phyloP scores from a whole-genome alignment of 1,140 invertebrate species.

The Carcinoscorpius rotundicauda region DNA sequence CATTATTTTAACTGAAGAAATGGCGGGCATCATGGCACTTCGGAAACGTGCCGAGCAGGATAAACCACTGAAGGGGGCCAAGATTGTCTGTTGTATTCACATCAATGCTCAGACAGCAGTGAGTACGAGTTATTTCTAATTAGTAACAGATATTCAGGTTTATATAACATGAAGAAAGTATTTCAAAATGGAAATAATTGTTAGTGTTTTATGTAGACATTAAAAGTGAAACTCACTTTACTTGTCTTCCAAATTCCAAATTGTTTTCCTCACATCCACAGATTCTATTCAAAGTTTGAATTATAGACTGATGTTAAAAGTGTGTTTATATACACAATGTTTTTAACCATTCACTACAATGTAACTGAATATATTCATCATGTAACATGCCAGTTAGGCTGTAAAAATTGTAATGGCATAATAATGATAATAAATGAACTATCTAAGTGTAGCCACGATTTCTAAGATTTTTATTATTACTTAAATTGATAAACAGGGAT shows the following conservation, averaged over 20 bases:
- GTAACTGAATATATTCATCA: too few relatives aligned
- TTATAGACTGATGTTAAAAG: slow-evolving; percentile 43
- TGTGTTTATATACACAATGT: too few relatives aligned
- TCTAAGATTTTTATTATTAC: too few relatives aligned
- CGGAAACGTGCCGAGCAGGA: slow-evolving; percentile 79
- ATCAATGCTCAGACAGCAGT: slow-evolving; percentile 97
- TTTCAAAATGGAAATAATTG: slow-evolving; percentile 5
- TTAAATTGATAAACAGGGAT: too few relatives aligned
- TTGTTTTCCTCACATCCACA: neutral
- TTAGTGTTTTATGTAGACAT: neutral
- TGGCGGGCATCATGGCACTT: slow-evolving; percentile 93
- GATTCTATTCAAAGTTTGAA: slow-evolving; percentile 37
- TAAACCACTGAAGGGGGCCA: slow-evolving; percentile 87
- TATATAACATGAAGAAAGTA: neutral
- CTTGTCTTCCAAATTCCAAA: too few relatives aligned
- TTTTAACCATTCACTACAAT: too few relatives aligned
- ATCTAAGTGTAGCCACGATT: too few relatives aligned
- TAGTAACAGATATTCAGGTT: slow-evolving; percentile 2
- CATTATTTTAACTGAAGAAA: slow-evolving; percentile 48
- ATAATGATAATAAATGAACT: too few relatives aligned
- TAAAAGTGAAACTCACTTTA: too few relatives aligned
- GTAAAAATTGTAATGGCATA: too few relatives aligned
- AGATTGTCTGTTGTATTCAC: slow-evolving; percentile 94
- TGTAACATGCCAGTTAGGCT: too few relatives aligned
- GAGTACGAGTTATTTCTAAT: slow-evolving; percentile 26